phyloP scores from a whole-genome alignment of 2,888 invertebrate species.

The Dasypogon diadema region DNA sequence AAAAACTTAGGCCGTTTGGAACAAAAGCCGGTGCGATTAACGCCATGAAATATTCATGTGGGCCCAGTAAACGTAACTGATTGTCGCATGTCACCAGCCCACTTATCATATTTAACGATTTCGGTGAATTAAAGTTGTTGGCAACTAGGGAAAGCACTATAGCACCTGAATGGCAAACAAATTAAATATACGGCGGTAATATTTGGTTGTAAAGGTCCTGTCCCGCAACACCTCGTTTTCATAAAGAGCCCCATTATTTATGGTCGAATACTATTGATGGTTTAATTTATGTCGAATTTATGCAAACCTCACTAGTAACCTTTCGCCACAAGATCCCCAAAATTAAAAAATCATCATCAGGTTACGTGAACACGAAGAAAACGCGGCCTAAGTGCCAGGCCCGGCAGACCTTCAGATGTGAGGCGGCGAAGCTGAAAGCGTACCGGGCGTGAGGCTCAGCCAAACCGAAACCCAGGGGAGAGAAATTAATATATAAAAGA shows the following conservation, averaged over 20 bases:
- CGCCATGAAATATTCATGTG: constrained; percentile 35
- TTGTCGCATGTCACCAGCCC: constrained; percentile 42
- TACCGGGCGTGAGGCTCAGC: background rate
- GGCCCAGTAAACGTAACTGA: constrained; percentile 14
- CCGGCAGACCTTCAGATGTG: background rate
- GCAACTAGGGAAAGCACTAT: constrained; percentile 5
- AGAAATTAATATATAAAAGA: constrained; percentile 38
- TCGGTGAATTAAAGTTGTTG: constrained; percentile 42
- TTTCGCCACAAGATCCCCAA: background rate
- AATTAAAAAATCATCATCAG: constrained; percentile 13
- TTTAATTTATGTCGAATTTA: constrained; percentile 48
- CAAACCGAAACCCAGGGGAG: background rate
- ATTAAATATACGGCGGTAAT: constrained; percentile 4
- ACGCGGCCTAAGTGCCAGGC: background rate
- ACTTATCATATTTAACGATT: constrained; percentile 44
- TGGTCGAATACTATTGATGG: constrained; percentile 40
- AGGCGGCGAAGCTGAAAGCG: background rate
- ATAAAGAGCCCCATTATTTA: constrained; percentile 31
- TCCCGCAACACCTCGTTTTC: constrained; percentile 38
- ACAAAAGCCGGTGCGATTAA: background rate
- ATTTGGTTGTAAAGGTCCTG: constrained; percentile 29
- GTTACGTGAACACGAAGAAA: background rate
- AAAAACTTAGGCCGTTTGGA: background rate
- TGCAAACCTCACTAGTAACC: constrained; percentile 12
- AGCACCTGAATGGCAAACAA: constrained; percentile 36